Conservation (phyloP, 2,113 vertebrate species). For the Apeltes quadracus region DNA sequence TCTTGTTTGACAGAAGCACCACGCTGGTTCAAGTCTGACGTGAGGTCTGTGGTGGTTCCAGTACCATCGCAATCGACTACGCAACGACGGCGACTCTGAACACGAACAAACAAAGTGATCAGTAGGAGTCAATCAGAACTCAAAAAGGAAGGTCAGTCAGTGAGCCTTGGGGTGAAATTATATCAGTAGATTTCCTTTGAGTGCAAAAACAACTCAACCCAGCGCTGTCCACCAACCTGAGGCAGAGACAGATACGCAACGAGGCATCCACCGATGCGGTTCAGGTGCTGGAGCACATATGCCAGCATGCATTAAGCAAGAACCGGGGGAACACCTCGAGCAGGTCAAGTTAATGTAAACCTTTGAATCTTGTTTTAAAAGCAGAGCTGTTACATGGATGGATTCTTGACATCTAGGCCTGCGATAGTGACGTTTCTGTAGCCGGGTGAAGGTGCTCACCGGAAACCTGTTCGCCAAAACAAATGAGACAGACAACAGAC, state of each 20-base stretch:
- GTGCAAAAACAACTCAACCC: conserved; percentile 70
- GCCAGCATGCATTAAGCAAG: conserved; percentile 35
- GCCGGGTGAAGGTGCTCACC: conserved; percentile 9
- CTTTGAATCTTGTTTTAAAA: conserved; percentile 5
- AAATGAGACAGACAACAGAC: too few species aligned
- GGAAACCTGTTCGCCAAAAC: conserved; percentile 11
- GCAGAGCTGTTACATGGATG: conserved; percentile 10
- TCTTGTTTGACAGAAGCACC: conserved; percentile 51
- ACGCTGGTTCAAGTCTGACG: conserved; percentile 60
- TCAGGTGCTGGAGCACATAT: conserved; percentile 17
- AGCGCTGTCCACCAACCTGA: conserved; percentile 68
- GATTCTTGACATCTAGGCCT: background rate
- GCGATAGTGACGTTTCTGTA: background rate
- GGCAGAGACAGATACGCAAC: conserved; percentile 58
- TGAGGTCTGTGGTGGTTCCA: conserved; percentile 75
- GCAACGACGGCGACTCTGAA: conserved; percentile 47
- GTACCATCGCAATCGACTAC: conserved; percentile 76
- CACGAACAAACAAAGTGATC: conserved; percentile 63
- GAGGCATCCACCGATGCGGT: conserved; percentile 21
- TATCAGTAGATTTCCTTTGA: conserved; percentile 81
- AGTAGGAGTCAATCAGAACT: conserved; percentile 72
- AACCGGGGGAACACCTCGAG: conserved; percentile 20
- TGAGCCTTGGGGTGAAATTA: conserved; percentile 58
- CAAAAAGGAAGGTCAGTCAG: conserved; percentile 69
- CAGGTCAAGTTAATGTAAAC: conserved; percentile 3